These are phyloP conservation scores for Drosophila cardini DNA, from an alignment of 1,140 invertebrate species.

Conservation along the genomic window DNA sequence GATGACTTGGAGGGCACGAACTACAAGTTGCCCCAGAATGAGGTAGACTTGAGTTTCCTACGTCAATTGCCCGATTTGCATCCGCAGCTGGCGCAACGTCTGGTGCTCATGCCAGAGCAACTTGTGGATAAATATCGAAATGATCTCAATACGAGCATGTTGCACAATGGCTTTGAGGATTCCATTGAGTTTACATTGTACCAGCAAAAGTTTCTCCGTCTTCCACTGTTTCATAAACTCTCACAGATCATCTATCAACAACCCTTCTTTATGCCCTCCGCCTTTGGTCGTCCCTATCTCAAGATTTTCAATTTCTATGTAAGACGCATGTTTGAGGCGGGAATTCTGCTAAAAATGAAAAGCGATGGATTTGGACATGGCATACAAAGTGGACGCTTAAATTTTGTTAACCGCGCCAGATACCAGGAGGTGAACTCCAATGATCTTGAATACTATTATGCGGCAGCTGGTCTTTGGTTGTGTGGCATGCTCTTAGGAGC, in stretches of 20 bases:
- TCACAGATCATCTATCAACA: constrained; percentile 53
- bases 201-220: constrained; percentile 59
- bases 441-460: constrained; percentile 61
- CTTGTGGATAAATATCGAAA: constrained; percentile 47
- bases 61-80: constrained; percentile 44
- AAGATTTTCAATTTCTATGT: constrained; percentile 66
- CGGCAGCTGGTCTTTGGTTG: constrained; percentile 51
- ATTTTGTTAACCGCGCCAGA: constrained; percentile 32
- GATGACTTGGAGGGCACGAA: constrained; percentile 49
- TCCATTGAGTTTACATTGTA: constrained; percentile 63
- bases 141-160: constrained; percentile 51
- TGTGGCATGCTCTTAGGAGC: constrained; percentile 46
- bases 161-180: constrained; percentile 61
- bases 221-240: constrained; percentile 57
- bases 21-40: constrained; percentile 37
- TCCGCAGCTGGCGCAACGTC: constrained; percentile 36
- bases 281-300: constrained; percentile 56
- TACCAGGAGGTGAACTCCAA: constrained; percentile 59
- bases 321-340: constrained; percentile 59
- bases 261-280: constrained; percentile 56
- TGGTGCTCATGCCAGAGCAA: constrained; percentile 37
- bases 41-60: constrained; percentile 31
- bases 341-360: constrained; percentile 61
- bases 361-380: constrained; percentile 55
- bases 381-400: constrained; percentile 55